Percentiles rank a stretch among this genome's conserved stretches.
phyloP scores from a whole-genome alignment of 2,888 invertebrate genomes.

The Drosophila neotestacea region DNA sequence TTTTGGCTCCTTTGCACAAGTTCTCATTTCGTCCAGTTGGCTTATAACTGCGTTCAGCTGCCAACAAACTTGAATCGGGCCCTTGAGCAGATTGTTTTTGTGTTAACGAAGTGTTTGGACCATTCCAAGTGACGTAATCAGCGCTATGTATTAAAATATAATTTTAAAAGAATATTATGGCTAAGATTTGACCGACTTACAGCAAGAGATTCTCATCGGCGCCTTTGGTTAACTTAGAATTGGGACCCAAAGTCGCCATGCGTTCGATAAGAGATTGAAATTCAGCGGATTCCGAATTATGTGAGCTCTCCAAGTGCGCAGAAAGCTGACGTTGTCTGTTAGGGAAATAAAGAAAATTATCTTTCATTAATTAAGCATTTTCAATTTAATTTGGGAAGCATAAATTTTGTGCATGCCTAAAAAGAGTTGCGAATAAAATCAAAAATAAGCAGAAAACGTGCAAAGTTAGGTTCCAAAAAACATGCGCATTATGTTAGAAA shows the following conservation, averaged over 20 bases:
- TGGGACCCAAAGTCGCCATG: conserved; percentile 88
- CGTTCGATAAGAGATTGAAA: conserved; percentile 83
- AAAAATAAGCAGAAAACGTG: conserved; percentile 30
- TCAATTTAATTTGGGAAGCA: neutral
- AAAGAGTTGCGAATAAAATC: neutral
- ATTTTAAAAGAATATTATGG: fast-evolving
- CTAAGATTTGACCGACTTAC: conserved; percentile 86
- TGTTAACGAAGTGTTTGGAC: conserved; percentile 89
- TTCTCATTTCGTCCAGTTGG: conserved; percentile 89
- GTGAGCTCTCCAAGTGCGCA: conserved; percentile 57
- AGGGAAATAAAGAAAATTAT: neutral
- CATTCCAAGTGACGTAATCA: conserved; percentile 94
- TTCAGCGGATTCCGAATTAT: conserved; percentile 78
- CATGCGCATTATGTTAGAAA: conserved; percentile 46
- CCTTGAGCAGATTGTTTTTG: conserved; percentile 86
- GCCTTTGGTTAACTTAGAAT: conserved; percentile 90
- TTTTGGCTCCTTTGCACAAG: conserved; percentile 90
- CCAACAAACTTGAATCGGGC: conserved; percentile 86
- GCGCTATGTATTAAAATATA: conserved; percentile 86
- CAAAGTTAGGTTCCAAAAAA: conserved; percentile 7
- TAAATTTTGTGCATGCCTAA: conserved; percentile 20
- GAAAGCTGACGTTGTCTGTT: conserved; percentile 75
- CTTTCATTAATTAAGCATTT: neutral
- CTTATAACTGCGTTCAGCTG: conserved; percentile 84
- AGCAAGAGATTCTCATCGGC: conserved; percentile 91